Conservation (phyloP, 1,140 invertebrate species). For the Antheraea pernyi region DNA sequence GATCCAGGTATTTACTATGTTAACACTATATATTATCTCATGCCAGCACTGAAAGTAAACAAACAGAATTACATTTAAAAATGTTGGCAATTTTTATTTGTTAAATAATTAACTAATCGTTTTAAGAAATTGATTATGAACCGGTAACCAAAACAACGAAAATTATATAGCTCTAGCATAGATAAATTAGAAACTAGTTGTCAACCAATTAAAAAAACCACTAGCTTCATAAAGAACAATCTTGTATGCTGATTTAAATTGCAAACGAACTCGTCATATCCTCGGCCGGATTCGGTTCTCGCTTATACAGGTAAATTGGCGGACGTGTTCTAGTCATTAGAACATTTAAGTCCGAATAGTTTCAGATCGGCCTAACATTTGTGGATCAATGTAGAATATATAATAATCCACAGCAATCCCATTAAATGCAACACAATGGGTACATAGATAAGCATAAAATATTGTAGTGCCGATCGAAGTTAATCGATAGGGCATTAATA, state of each 20-base stretch:
- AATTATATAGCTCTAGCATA: not conserved
- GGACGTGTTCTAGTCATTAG: constrained; percentile 30
- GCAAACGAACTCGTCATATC: constrained; percentile 43
- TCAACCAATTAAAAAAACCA: constrained; percentile 8
- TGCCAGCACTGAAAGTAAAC: no score
- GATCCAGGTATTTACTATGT: no score
- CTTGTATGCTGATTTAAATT: constrained; percentile 52
- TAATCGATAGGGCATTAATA: constrained; percentile 71
- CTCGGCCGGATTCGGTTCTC: constrained; percentile 15
- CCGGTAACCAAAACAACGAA: not conserved
- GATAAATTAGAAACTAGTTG: constrained; percentile 5
- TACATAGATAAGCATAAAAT: constrained; percentile 44
- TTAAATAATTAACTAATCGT: not conserved
- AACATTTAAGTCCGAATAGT: constrained; percentile 23
- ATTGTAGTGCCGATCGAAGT: constrained; percentile 64
- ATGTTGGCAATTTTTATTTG: no score
- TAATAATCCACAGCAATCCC: constrained; percentile 17
- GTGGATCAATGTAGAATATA: constrained; percentile 20
- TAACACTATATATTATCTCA: no score
- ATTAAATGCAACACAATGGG: constrained; percentile 32
- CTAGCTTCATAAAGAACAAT: not conserved
- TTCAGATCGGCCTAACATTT: constrained; percentile 32
- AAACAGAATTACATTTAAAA: no score
- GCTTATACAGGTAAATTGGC: constrained; percentile 36
- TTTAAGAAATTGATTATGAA: not conserved